Conservation (phyloP, 2,113 vertebrate genomes). For the Sapayoa aenigma region DNA sequence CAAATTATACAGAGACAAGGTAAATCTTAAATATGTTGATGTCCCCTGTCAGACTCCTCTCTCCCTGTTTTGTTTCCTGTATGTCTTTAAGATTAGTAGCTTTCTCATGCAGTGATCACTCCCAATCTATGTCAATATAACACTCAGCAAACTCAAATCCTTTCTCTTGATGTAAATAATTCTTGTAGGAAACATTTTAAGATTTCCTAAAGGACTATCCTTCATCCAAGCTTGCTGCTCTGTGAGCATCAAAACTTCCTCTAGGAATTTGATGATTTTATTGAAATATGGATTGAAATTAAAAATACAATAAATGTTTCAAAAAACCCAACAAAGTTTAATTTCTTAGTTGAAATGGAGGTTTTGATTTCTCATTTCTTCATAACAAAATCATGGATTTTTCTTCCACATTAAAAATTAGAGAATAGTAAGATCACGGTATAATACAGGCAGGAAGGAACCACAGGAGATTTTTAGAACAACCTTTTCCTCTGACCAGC, state of each 20-base stretch:
- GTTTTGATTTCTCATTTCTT: background rate
- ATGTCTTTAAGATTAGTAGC: background rate
- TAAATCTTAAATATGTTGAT: background rate
- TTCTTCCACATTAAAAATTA: background rate
- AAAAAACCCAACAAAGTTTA: background rate
- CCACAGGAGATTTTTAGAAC: background rate
- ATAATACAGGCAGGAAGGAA: background rate
- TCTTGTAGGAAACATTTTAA: background rate
- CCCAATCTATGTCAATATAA: background rate
- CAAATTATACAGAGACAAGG: background rate
- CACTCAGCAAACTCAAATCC: background rate
- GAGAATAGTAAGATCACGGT: background rate
- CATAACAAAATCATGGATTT: accelerated
- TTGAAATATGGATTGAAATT: background rate
- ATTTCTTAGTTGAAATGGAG: background rate
- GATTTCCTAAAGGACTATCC: background rate
- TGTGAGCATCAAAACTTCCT: background rate
- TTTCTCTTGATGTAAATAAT: background rate
- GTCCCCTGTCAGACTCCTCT: background rate
- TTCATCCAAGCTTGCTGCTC: background rate
- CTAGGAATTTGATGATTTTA: background rate
- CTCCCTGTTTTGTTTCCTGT: background rate
- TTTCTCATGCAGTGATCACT: background rate
- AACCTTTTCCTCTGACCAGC: background rate
- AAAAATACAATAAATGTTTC: background rate